phyloP scores from a whole-genome alignment of 2,113 vertebrate species.

The Crotalus horridus region DNA sequence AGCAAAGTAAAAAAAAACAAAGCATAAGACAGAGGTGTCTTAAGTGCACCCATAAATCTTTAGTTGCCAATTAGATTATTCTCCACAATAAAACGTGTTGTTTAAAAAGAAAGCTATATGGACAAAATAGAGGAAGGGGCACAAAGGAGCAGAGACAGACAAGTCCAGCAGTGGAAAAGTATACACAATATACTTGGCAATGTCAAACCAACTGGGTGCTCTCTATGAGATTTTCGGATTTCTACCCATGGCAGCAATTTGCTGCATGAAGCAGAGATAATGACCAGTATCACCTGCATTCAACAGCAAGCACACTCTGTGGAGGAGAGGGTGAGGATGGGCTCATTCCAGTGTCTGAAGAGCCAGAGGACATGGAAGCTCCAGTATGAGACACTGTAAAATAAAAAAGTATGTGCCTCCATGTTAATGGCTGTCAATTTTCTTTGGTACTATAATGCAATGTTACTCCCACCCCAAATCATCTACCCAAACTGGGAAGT shows the following conservation, averaged over 20 bases:
- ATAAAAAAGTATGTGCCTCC: background rate
- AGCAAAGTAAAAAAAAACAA: constrained; percentile 41
- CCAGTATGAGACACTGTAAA: constrained; percentile 86
- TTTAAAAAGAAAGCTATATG: constrained; percentile 47
- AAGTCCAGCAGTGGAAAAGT: constrained; percentile 69
- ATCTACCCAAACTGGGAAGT: background rate
- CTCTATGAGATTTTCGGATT: constrained; percentile 70
- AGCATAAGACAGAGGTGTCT: constrained; percentile 69
- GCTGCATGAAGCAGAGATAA: constrained; percentile 72
- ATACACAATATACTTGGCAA: constrained; percentile 72
- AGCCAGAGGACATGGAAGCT: constrained; percentile 92
- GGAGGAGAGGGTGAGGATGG: constrained; percentile 92
- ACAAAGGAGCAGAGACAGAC: constrained; percentile 47
- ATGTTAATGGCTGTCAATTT: background rate
- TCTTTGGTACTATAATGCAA: background rate
- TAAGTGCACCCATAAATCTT: constrained; percentile 70
- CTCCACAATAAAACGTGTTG: constrained; percentile 48
- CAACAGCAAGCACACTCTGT: constrained; percentile 92
- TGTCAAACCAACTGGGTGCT: constrained; percentile 82
- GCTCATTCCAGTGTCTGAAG: constrained; percentile 95
- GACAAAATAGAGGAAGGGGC: constrained; percentile 46
- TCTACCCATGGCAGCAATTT: constrained; percentile 78
- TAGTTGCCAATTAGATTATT: constrained; percentile 71
- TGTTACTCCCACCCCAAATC: background rate
- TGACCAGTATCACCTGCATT: constrained; percentile 94